phyloP scores from a whole-genome alignment of 2,113 vertebrate species.

The Alaudala cheleensis region DNA sequence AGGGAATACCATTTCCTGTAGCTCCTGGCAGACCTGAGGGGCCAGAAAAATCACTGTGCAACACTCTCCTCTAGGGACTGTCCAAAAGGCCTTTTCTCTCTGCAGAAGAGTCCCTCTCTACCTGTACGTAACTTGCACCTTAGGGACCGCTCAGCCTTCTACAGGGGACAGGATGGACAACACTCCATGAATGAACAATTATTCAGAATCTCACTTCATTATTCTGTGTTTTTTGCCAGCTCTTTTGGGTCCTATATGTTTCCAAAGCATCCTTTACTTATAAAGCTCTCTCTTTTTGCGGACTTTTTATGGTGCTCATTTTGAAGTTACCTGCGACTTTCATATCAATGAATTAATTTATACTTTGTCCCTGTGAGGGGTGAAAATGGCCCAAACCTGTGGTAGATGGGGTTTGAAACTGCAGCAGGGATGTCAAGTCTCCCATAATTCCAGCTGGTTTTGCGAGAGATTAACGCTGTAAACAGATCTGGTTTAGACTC shows the following conservation, averaged over 20 bases:
- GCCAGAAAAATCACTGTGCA: not conserved
- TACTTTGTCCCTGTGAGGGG: not conserved
- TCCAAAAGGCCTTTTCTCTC: not conserved
- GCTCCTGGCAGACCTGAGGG: not conserved
- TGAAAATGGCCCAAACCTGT: not conserved
- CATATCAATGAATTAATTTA: not conserved
- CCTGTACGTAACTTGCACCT: not conserved
- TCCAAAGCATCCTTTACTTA: not conserved
- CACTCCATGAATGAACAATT: not conserved
- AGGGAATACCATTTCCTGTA: constrained; percentile 1
- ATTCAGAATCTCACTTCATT: not conserved
- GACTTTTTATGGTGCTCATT: not conserved
- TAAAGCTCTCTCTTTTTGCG: not conserved
- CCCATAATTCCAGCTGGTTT: not conserved
- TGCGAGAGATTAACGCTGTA: not conserved
- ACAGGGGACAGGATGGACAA: not conserved
- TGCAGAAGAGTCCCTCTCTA: not conserved
- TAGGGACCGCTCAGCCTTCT: not conserved
- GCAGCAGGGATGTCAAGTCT: not conserved
- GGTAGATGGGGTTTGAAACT: not conserved
- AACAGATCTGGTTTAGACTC: not conserved
- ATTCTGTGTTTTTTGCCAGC: not conserved
- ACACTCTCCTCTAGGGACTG: accelerated
- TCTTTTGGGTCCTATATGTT: not conserved
- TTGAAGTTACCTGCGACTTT: not conserved